These are phyloP conservation scores for Pollicipes pollicipes DNA, from an alignment of 1,140 invertebrate species.

Conservation along the genomic window DNA sequence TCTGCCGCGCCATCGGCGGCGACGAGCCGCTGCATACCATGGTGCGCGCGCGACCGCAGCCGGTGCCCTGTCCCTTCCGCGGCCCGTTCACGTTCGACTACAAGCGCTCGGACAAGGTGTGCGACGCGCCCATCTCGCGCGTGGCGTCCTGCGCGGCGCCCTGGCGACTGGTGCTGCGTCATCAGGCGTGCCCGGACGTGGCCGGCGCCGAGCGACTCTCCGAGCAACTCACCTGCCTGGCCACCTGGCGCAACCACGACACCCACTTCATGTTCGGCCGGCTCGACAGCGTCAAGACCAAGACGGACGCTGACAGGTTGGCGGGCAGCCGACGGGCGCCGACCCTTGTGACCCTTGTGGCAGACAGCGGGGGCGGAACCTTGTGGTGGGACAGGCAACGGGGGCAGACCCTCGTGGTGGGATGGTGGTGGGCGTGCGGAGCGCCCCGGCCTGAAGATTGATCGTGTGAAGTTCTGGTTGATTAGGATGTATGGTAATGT, in stretches of 20 bases:
- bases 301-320: slow-evolving; percentile 1
- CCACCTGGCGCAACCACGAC: slow-evolving; percentile 1
- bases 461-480: no score
- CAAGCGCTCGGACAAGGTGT: not conserved
- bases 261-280: not conserved
- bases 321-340: no score
- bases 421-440: no score
- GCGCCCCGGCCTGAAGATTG: no score
- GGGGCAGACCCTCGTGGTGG: no score
- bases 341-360: no score
- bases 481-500: no score
- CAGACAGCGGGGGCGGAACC: no score
- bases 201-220: not conserved
- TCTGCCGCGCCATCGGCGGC: not conserved
- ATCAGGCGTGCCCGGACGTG: slow-evolving; percentile 1
- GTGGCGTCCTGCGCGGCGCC: not conserved
- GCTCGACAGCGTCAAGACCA: slow-evolving; percentile 4
- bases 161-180: not conserved
- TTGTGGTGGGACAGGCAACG: no score
- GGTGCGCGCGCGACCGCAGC: not conserved
- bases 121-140: not conserved
- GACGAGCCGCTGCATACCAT: slow-evolving; percentile 3
- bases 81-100: slow-evolving; percentile 1
- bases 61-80: not conserved
- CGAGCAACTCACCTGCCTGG: not conserved